These are phyloP conservation scores for Podabrus alpinus DNA, from an alignment of 2,888 invertebrate species.

Conservation along the genomic window DNA sequence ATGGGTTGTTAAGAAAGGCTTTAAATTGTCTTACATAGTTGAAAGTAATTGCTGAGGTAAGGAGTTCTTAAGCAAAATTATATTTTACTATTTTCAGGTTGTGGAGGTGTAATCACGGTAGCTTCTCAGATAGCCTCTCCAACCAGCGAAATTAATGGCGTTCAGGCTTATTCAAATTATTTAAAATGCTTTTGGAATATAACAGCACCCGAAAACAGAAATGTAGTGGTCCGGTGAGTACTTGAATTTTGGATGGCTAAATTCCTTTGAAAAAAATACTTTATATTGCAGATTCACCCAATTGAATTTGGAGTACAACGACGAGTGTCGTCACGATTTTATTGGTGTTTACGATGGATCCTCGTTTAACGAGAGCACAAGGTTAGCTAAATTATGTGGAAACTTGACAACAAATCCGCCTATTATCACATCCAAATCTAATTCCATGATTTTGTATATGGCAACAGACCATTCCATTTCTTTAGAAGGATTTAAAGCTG, in stretches of 20 bases:
- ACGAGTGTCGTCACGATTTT: slow-evolving; percentile 63
- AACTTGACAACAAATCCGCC: slow-evolving; percentile 61
- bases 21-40: slow-evolving; percentile 63
- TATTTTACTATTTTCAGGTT: slow-evolving; percentile 59
- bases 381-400: slow-evolving; percentile 69
- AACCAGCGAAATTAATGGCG: neutral
- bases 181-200: slow-evolving; percentile 79
- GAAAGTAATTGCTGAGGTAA: slow-evolving; percentile 52
- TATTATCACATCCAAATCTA: slow-evolving; percentile 63
- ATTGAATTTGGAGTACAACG: slow-evolving; percentile 61
- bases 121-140: slow-evolving; percentile 63
- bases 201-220: slow-evolving; percentile 68
- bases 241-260: slow-evolving; percentile 49
- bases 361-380: slow-evolving; percentile 43
- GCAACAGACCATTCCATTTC: slow-evolving; percentile 55
- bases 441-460: slow-evolving; percentile 62
- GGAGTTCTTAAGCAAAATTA: neutral
- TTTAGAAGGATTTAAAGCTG: slow-evolving; percentile 63
- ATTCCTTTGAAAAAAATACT: slow-evolving; percentile 58
- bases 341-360: slow-evolving; percentile 65
- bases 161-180: slow-evolving; percentile 36
- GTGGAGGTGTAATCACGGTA: slow-evolving; percentile 74
- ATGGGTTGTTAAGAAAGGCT: slow-evolving; percentile 61
- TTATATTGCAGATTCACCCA: slow-evolving; percentile 55
- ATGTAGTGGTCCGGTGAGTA: slow-evolving; percentile 64